Percentiles rank a stretch among this genome's conserved stretches.
These are phyloP conservation scores for Junco hyemalis DNA, from an alignment of 2,113 vertebrate species.

Conservation along the genomic window DNA sequence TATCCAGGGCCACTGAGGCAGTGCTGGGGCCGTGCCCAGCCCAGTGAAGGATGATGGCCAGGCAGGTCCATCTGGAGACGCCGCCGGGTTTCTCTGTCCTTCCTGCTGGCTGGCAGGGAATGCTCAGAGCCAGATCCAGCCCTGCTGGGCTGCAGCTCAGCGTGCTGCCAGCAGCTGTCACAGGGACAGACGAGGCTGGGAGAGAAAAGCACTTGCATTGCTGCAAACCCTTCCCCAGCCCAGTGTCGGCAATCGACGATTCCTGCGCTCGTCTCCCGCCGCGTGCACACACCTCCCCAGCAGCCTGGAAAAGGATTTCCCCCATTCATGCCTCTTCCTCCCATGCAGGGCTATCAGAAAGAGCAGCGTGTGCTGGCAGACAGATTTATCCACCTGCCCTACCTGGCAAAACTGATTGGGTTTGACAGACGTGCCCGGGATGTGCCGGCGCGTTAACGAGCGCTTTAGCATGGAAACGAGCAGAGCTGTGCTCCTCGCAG, in stretches of 20 bases:
- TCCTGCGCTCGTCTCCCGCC: neutral
- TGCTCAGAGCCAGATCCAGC: neutral
- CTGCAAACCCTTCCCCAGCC: conserved; percentile 13
- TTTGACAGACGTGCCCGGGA: conserved; percentile 20
- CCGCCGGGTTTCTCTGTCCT: neutral
- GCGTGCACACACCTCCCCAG: neutral
- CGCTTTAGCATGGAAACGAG: conserved; percentile 48
- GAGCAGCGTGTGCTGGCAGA: neutral
- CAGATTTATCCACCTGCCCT: conserved; percentile 41
- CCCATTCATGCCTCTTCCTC: neutral
- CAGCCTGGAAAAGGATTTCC: neutral
- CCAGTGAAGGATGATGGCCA: neutral
- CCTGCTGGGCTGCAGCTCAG: neutral
- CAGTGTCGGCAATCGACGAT: fast-evolving
- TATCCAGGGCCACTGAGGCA: fast-evolving
- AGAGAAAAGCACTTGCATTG: neutral
- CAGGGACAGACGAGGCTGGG: neutral
- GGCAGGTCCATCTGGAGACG: conserved; percentile 34
- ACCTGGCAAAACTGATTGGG: neutral
- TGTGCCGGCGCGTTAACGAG: conserved; percentile 40
- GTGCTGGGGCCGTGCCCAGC: neutral
- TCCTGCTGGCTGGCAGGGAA: neutral
- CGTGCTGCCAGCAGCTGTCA: conserved; percentile 40
- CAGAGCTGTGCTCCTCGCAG: neutral
- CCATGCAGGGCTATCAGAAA: neutral